Conservation (phyloP, 2,888 invertebrate species). For the Lepidonotus clava region DNA sequence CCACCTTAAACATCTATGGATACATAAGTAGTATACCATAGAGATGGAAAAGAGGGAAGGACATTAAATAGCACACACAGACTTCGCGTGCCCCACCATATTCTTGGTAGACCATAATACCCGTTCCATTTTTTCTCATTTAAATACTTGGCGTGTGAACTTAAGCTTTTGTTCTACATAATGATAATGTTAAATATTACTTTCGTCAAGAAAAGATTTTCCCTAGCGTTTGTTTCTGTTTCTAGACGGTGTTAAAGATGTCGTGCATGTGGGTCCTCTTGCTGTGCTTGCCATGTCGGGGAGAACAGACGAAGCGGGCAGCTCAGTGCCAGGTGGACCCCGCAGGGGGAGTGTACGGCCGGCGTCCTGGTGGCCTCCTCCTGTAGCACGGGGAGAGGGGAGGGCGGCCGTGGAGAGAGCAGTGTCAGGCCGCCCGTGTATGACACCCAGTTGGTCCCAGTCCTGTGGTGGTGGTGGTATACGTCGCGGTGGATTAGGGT, state of each 20-base stretch:
- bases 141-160: conserved; percentile 3
- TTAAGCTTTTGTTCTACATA: not conserved
- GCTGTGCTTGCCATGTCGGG: not conserved
- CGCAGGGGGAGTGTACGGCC: not conserved
- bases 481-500: too few relatives aligned
- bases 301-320: not conserved
- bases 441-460: too few relatives aligned
- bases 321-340: not conserved
- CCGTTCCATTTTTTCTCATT: not conserved
- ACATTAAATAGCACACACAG: not conserved
- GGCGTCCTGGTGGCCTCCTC: too few relatives aligned
- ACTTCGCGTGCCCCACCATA: conserved; percentile 12
- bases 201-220: not conserved
- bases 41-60: not conserved
- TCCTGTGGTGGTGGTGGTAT: too few relatives aligned
- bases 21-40: not conserved
- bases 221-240: not conserved
- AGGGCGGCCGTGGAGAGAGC: too few relatives aligned
- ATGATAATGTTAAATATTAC: not conserved
- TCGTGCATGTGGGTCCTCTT: not conserved
- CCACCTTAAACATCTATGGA: not conserved
- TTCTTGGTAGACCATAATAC: not conserved
- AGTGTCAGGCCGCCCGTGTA: too few relatives aligned
- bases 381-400: too few relatives aligned
- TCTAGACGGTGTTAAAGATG: not conserved